Evolutionary conservation across 2,113 vertebrate species (phyloP), one percentile per base, ranked within the genome.

Genomic region (Pituophis catenifer): DNA sequence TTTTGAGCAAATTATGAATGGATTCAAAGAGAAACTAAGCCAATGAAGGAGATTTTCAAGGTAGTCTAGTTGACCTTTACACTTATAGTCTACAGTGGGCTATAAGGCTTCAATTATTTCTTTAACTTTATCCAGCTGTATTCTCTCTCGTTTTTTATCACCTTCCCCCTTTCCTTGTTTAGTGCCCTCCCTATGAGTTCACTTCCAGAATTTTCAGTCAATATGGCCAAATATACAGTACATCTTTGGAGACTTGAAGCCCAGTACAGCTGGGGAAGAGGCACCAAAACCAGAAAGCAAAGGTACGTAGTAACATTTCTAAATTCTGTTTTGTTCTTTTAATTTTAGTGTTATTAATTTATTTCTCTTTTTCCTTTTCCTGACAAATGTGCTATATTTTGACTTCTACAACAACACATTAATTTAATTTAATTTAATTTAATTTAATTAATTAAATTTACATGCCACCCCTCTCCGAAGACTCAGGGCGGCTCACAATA

Each of bases 11-110:
- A 96, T 87, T 93, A 91, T 5, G 48, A 23, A 89, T 94, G 93
- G 52, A 86, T 94, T 88, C 91, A 93, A 19, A 5, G 38, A 94
- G 94, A 90, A 94, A 26, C 90, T 93, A 62, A 21, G 50, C 59
- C 57, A 93, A 50, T 93, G 93, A 92, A 94, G 94, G 91, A 0
- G 38, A n/a, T 95, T 95, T 54, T 96, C 75, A 12, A 95, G 90
- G 33, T 54, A 87, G 88, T n/a, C 86, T 65, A 92, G 59, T 33
- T 93, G 88, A 89, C 59, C 4, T 94, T 55, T 90, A 24, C 86
- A 55, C 62, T 89, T 38, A 50, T 6, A 53, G 92, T 26, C 93
- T 70, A 75, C 12, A 5, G 0, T 26, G 50, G 54, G 8, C 29
- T 54, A 58, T 58, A 94, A 0, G 59, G 0, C 29, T 2, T 26